These are phyloP conservation scores for Eulemur rufifrons DNA, from an alignment of 2,113 vertebrate species.

Conservation along the genomic window DNA sequence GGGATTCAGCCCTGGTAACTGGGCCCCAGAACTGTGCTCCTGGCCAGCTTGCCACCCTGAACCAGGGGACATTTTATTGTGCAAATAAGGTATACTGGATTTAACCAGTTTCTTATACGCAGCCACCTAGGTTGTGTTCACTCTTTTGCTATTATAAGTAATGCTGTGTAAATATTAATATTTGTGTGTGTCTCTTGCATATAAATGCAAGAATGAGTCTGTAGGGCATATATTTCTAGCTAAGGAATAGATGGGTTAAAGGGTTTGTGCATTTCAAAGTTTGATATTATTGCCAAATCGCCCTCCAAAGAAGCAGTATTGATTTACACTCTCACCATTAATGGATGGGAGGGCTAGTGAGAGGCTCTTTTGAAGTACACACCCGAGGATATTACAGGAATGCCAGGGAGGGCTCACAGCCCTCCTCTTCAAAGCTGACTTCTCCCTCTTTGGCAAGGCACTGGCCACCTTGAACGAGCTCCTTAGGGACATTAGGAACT, in stretches of 20 bases:
- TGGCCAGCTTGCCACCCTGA: background rate
- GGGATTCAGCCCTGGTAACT: rapidly evolving
- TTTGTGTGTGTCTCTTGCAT: background rate
- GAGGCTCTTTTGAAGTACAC: background rate
- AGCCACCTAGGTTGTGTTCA: background rate
- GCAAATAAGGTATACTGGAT: background rate
- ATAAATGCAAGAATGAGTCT: background rate
- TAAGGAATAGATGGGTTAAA: background rate
- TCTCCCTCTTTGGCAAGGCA: rapidly evolving
- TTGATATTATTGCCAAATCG: background rate
- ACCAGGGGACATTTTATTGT: background rate
- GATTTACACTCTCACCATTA: background rate
- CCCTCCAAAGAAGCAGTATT: background rate
- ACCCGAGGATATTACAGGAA: background rate
- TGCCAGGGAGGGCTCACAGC: background rate
- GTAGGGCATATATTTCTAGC: background rate
- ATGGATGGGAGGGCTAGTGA: background rate
- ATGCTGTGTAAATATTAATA: background rate
- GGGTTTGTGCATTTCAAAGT: background rate
- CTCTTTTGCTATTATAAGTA: background rate
- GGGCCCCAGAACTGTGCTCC: background rate
- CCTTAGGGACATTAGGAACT: background rate
- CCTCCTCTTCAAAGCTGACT: background rate
- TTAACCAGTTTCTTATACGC: too few species aligned
- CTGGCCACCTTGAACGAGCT: background rate